These are phyloP conservation scores for Pedetes capensis DNA, from an alignment of 2,113 vertebrate species.

Conservation along the genomic window DNA sequence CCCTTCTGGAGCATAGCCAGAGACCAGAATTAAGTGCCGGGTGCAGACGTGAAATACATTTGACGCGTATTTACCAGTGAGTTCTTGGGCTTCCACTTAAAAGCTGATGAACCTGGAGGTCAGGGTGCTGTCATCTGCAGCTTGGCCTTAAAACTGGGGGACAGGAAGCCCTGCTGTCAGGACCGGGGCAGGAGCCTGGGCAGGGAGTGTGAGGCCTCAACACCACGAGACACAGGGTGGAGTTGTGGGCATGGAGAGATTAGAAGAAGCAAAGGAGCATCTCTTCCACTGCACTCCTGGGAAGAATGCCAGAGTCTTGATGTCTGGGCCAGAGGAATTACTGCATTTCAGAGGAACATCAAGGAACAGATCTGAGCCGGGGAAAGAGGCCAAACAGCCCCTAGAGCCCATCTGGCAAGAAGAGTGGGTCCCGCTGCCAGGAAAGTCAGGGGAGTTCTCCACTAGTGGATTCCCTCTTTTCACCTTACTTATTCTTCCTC, in stretches of 20 bases:
- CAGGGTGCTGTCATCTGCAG: no score
- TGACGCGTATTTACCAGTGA: not conserved
- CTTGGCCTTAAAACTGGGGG: no score
- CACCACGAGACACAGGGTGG: not conserved
- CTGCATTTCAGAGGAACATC: not conserved
- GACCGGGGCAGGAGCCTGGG: accelerated
- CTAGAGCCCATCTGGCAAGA: slow-evolving; percentile 25
- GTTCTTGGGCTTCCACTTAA: not conserved
- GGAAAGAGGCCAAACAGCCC: not conserved
- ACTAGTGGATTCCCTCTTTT: not conserved
- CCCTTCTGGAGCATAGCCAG: not conserved
- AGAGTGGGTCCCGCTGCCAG: not conserved
- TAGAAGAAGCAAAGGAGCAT: not conserved
- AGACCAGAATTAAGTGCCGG: not conserved
- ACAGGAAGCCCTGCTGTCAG: not conserved
- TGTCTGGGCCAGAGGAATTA: not conserved
- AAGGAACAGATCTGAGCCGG: slow-evolving; percentile 2
- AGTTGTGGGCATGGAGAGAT: not conserved
- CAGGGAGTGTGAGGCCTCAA: not conserved
- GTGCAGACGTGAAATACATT: not conserved
- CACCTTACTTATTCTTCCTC: not conserved
- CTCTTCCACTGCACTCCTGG: not conserved
- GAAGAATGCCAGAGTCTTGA: not conserved
- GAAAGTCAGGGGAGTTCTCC: not conserved
- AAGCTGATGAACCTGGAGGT: not conserved